These are phyloP conservation scores for Chionis minor DNA, from an alignment of 2,113 vertebrate species.

Conservation along the genomic window DNA sequence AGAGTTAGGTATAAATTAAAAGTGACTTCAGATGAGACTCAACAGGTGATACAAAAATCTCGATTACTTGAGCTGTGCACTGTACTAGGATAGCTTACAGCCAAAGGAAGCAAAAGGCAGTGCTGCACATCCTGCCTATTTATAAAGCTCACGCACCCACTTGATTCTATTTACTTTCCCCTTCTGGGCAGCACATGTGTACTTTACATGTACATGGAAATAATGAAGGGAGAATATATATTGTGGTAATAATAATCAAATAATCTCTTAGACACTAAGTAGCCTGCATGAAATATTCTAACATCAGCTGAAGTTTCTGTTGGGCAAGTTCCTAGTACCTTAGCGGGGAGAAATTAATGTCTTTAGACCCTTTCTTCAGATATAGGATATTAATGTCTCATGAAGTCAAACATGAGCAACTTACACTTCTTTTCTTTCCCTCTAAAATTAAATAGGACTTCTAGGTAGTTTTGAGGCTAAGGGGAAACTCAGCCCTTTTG, in stretches of 20 bases:
- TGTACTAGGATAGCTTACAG: not conserved
- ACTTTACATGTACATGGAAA: not conserved
- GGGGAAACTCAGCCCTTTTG: not conserved
- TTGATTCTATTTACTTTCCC: not conserved
- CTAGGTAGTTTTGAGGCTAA: not conserved
- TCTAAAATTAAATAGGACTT: not conserved
- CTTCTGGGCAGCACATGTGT: not conserved
- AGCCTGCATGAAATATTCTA: not conserved
- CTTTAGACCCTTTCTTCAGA: not conserved
- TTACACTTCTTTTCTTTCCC: not conserved
- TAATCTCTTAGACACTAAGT: not conserved
- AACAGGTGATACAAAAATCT: not conserved
- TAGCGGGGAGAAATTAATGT: not conserved
- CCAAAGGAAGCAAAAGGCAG: not conserved
- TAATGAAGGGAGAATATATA: not conserved
- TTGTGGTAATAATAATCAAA: not conserved
- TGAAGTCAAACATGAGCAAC: not conserved
- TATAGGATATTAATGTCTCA: not conserved
- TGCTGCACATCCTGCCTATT: accelerated
- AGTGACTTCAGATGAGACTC: not conserved
- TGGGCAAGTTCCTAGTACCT: not conserved
- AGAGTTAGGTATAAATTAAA: not conserved
- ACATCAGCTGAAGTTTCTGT: not conserved
- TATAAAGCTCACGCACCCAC: accelerated
- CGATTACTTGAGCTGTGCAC: not conserved